These are phyloP conservation scores for Metalampra italica DNA, from an alignment of 2,888 invertebrate species.

Conservation along the genomic window DNA sequence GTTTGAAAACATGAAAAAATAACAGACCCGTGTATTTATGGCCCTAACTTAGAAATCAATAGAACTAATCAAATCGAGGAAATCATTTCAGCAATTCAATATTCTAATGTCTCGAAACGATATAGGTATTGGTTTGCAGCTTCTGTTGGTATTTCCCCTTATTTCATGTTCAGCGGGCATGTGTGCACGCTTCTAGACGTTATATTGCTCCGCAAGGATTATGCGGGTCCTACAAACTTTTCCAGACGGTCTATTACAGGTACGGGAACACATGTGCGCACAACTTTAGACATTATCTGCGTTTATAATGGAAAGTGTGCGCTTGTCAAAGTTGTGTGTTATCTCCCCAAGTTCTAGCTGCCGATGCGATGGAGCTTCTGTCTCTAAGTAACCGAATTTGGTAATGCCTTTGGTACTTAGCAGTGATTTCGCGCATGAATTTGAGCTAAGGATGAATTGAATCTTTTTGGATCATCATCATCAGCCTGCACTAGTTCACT, in stretches of 20 bases:
- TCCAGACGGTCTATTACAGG: constrained; percentile 5
- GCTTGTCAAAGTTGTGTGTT: constrained; percentile 12
- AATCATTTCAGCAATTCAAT: too few relatives aligned
- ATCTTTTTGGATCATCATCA: too few relatives aligned
- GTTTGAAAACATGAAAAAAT: too few relatives aligned
- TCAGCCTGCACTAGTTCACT: too few relatives aligned
- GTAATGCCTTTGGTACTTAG: not conserved
- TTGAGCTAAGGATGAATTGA: not conserved
- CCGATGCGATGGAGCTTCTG: not conserved
- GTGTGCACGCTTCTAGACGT: too few relatives aligned
- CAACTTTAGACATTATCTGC: constrained; percentile 18
- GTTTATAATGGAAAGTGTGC: constrained; percentile 11
- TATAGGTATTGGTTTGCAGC: too few relatives aligned
- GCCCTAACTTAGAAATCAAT: too few relatives aligned
- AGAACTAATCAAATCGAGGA: too few relatives aligned
- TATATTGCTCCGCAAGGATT: constrained; percentile 3
- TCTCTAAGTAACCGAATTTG: not conserved
- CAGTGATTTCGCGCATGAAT: constrained; percentile 1
- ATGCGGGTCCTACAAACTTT: constrained; percentile 10
- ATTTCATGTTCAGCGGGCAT: too few relatives aligned
- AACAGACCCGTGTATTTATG: too few relatives aligned
- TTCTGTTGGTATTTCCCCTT: too few relatives aligned
- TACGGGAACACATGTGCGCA: constrained; percentile 10
- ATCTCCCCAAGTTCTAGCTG: constrained; percentile 10
- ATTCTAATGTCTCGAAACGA: too few relatives aligned